A percentile compares a stretch with the other conserved stretches of the same genome.
phyloP scores from a whole-genome alignment of 2,797 vertebrate species.

The Notolepis coatsorum region DNA sequence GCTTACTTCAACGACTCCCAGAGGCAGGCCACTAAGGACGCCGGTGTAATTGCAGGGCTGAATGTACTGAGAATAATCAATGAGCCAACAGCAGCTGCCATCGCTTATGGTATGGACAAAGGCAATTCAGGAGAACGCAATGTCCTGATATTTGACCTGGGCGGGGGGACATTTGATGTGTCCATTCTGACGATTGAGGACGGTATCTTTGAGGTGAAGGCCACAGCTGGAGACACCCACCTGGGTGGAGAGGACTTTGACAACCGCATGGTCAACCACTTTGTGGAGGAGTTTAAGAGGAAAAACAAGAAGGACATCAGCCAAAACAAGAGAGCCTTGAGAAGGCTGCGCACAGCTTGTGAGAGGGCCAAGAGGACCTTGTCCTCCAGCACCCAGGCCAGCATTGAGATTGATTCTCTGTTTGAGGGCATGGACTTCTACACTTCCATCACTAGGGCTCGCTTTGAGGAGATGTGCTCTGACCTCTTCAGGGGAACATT shows the following conservation, averaged over 20 bases:
- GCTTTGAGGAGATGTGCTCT: conserved; percentile 57
- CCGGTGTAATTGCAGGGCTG: conserved; percentile 53
- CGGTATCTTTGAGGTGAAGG: conserved; percentile 64
- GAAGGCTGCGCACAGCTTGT: conserved; percentile 61
- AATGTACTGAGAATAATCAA: conserved; percentile 67
- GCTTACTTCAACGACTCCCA: conserved; percentile 67
- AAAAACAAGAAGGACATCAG: conserved; percentile 65
- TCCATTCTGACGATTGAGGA: conserved; percentile 64
- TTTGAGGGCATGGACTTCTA: conserved; percentile 60
- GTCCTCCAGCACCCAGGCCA: conserved; percentile 70
- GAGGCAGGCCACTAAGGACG: conserved; percentile 60
- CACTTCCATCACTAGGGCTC: conserved; percentile 63
- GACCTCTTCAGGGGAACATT: conserved; percentile 54
- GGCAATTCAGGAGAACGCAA: conserved; percentile 41
- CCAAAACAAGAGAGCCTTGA: conserved; percentile 61
- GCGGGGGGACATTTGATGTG: conserved; percentile 65
- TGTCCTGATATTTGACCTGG: conserved; percentile 65
- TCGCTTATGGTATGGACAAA: conserved; percentile 32
- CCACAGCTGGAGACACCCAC: conserved; percentile 69
- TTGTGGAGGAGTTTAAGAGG: conserved; percentile 65
- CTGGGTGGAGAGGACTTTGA: conserved; percentile 69
- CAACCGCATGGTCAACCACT: conserved; percentile 61
- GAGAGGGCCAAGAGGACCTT: conserved; percentile 66
- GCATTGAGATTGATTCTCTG: conserved; percentile 62
- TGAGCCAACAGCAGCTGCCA: conserved; percentile 68